Conservation (phyloP, 2,888 invertebrate species). For the Philaethria dido region DNA sequence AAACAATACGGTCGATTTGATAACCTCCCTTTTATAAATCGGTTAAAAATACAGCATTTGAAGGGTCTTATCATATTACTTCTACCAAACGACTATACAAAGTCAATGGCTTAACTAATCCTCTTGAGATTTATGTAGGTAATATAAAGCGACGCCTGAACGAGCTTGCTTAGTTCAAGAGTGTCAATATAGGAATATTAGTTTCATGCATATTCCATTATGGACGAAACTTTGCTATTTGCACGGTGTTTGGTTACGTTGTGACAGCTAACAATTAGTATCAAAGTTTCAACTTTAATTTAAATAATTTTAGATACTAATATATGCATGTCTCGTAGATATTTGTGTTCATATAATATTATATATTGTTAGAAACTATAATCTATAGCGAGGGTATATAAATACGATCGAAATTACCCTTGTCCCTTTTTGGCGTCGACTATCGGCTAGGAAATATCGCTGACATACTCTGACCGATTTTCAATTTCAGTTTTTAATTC, state of each 20-base stretch:
- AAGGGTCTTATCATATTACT: neutral
- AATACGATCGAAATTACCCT: too few relatives aligned
- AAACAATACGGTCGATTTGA: too few relatives aligned
- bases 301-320: neutral
- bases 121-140: conserved; percentile 19
- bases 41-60: too few relatives aligned
- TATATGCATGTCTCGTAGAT: too few relatives aligned
- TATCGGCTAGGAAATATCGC: too few relatives aligned
- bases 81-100: conserved; percentile 2
- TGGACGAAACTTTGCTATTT: neutral
- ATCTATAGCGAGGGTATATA: too few relatives aligned
- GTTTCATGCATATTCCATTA: conserved; percentile 18
- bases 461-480: too few relatives aligned
- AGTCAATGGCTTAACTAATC: conserved; percentile 16
- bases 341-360: too few relatives aligned
- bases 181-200: conserved; percentile 19
- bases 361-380: too few relatives aligned
- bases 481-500: too few relatives aligned
- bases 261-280: neutral
- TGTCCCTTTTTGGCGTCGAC: too few relatives aligned
- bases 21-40: too few relatives aligned
- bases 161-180: conserved; percentile 9
- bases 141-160: conserved; percentile 20
- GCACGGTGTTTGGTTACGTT: neutral
- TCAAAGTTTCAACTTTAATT: neutral